Evolutionary conservation across 2,888 invertebrate species (phyloP), one percentile per base, ranked within the genome.

Genomic region (Stenodera caucasica): DNA sequence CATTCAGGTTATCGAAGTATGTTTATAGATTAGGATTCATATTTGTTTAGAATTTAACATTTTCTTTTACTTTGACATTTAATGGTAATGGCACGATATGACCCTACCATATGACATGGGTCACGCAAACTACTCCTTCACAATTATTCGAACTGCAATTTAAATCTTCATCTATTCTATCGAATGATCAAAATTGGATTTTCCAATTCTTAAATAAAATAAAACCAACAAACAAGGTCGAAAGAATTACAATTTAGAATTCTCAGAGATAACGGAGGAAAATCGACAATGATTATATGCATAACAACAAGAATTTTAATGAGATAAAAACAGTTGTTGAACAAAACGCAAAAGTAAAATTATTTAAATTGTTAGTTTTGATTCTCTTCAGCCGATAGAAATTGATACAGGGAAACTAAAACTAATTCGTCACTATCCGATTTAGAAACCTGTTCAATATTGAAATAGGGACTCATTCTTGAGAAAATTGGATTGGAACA

Each of bases 31-130:
- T 40, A 23, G 23, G n/a, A 45, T 45, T 6, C 12, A 45, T 52
- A 18, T 51, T 29, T 30, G 15, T n/a, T 8, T 52, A 52, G 9
- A 52, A 32, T 35, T 54, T 55, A 62, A 62, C 62, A 55, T 62
- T 62, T 62, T 49, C 56, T 60, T 1, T 40, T 40, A 21, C 49
- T 26, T 58, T 66, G 67, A 61, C 65, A 67, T 68, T 66, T 66
- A 49, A 11, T 37, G 55, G 57, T 58, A 55, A 60, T 55, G 23
- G 60, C 62, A 61, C 61, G 62, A 57, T 40, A 30, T 63, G 63
- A 66, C 61, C 63, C 63, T 21, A 45, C 45, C 53, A 9, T 49
- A 55, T 58, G 65, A 63, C 65, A 65, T 29, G 51, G 58, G 60
- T 64, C 63, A 61, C 21, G 58, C 59, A 55, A 60, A 54, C 11